Percentiles rank a stretch among this genome's conserved stretches.
phyloP scores from a whole-genome alignment of 2,113 vertebrate species.

The Sminthopsis crassicaudata region DNA sequence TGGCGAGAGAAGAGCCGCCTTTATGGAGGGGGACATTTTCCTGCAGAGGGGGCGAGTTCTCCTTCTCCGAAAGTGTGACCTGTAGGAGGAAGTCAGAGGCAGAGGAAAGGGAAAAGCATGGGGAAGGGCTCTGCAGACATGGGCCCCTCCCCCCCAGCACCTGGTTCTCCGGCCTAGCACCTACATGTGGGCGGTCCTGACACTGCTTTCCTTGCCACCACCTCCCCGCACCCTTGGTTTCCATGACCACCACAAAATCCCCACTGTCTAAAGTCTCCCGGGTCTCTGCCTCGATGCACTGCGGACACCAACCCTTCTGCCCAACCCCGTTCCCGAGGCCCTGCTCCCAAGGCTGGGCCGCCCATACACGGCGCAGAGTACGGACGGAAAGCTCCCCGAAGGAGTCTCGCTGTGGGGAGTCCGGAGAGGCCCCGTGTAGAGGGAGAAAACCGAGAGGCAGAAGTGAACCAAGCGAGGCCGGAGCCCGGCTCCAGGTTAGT shows the following conservation, averaged over 20 bases:
- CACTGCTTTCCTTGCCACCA: too few relatives aligned
- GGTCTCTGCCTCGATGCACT: not conserved
- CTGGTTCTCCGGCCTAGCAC: not conserved
- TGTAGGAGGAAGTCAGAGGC: constrained; percentile 42
- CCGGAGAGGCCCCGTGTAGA: not conserved
- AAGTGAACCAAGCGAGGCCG: not conserved
- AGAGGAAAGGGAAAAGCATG: not conserved
- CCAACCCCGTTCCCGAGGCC: too few relatives aligned
- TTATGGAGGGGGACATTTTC: constrained; percentile 30
- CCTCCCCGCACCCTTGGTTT: too few relatives aligned
- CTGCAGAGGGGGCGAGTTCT: constrained; percentile 61
- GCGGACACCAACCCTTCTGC: not conserved
- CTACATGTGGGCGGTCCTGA: too few relatives aligned
- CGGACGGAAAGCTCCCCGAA: not conserved
- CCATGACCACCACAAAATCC: not conserved
- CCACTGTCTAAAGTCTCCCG: too few relatives aligned
- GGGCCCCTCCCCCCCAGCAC: too few relatives aligned
- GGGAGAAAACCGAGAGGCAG: not conserved
- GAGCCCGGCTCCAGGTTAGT: not conserved
- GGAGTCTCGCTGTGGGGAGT: too few relatives aligned
- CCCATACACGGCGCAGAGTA: too few relatives aligned
- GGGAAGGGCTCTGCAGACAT: not conserved
- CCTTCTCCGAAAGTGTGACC: constrained; percentile 70
- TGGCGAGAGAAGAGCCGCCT: not conserved
- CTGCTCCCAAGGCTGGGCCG: not conserved